Base-by-base conservation (phyloP, 2,888 invertebrate species). In the Ochropacha duplaris region DNA sequence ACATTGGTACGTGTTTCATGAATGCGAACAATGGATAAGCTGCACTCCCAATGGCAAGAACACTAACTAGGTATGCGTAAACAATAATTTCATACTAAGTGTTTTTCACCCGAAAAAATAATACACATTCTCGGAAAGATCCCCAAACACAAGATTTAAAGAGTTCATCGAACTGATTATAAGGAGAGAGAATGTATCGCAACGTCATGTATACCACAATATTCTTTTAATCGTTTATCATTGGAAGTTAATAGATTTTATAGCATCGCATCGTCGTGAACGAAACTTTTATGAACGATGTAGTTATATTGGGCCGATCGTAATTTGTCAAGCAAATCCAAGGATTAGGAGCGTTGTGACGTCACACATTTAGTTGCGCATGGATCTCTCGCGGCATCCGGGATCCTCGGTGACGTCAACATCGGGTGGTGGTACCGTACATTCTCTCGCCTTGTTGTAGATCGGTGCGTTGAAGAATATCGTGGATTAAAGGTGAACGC, bases 351-450 rank as follows among this genome's bases (percentile, higher is more conserved):
- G 16, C 16, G 50, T 51, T 57, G 67, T 66, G 60, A 69, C 68
- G 70, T 65, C 60, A 55, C 58, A 55, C 61, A 66, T 70, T 62
- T 69, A 66, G 62, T 57, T 62, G 57, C 58, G 54, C 61, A 60
- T 60, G 66, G 65, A 75, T 69, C 54, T 70, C 61, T 64, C 63
- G 63, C 19, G 4, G 52, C 65, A 75, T 71, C 78, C 76, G 78
- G 75, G 70, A 66, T 64, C 65, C 61, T 54, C 54, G 55, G 57
- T 76, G 68, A 75, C 76, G 71, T 75, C 74, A 76, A 52, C 50
- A n/a, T 49, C 63, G 56, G 52, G 60, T 58, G 4, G 60, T 44
- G 57, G 55, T 57, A 50, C 57, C 58, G 4, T 55, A 65, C 71
- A 66, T 58, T 67, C n/a, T n/a, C n/a, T n/a, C n/a, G n/a, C n/a